These are phyloP conservation scores for Melanotaenia boesemani DNA, from an alignment of 2,797 vertebrate genomes.

Conservation along the genomic window DNA sequence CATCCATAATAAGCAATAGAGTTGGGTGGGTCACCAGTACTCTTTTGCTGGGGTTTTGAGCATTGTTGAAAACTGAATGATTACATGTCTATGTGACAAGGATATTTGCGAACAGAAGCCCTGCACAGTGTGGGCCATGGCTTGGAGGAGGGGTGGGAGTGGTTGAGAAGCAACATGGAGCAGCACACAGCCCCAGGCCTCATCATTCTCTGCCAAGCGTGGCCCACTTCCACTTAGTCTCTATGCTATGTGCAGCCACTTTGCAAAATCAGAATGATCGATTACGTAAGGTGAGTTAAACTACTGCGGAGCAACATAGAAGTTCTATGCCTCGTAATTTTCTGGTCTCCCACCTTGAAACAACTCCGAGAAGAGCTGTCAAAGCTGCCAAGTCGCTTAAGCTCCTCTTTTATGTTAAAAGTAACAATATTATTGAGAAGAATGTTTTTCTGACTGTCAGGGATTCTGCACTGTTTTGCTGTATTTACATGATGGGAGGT, in stretches of 20 bases:
- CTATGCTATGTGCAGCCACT: conserved; percentile 57
- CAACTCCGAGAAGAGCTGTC: conserved; percentile 61
- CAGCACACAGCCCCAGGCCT: conserved; percentile 52
- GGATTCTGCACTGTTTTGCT: conserved; percentile 7
- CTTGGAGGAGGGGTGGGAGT: conserved; percentile 20
- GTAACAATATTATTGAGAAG: conserved; percentile 37
- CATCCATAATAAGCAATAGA: conserved; percentile 40
- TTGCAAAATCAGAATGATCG: conserved; percentile 78
- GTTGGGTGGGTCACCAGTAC: background rate
- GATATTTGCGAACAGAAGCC: conserved; percentile 53
- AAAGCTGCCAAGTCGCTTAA: conserved; percentile 34
- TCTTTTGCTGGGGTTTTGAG: conserved; percentile 31
- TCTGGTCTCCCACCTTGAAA: conserved; percentile 48
- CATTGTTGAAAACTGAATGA: conserved; percentile 48
- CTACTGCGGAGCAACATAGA: conserved; percentile 76
- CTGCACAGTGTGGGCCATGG: conserved; percentile 38
- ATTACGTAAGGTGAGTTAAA: conserved; percentile 76
- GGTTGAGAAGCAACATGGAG: conserved; percentile 41
- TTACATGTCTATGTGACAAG: conserved; percentile 56
- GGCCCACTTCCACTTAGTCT: conserved; percentile 69
- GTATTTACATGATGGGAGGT: background rate
- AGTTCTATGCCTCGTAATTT: conserved; percentile 65
- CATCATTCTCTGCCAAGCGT: conserved; percentile 75
- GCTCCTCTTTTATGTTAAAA: conserved; percentile 32
- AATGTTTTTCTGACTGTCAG: conserved; percentile 11